A percentile compares a stretch with the other conserved stretches of the same genome.
Conservation (phyloP, 2,113 vertebrate genomes). For the Thinocorus orbignyianus region DNA sequence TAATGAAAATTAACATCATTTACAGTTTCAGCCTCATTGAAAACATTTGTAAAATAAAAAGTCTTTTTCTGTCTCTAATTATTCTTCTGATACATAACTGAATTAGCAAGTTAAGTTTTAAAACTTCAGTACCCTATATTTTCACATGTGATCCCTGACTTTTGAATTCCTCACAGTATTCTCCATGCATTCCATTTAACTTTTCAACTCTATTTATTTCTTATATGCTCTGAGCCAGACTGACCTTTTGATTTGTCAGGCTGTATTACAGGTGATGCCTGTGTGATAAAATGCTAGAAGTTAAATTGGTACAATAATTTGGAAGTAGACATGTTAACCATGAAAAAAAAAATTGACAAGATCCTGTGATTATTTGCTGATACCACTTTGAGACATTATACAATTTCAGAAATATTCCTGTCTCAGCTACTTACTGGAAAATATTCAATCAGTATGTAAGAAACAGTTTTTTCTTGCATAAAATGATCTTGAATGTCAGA, state of each 20-base stretch:
- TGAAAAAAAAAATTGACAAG: not conserved
- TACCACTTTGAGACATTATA: not conserved
- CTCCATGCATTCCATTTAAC: not conserved
- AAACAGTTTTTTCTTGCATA: not conserved
- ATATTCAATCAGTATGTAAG: not conserved
- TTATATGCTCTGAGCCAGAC: not conserved
- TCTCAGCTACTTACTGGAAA: not conserved
- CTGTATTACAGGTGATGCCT: not conserved
- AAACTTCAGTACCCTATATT: not conserved
- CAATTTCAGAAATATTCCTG: not conserved
- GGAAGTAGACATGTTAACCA: not conserved
- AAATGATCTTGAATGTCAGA: not conserved
- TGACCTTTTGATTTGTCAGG: constrained; percentile 47
- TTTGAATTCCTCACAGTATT: not conserved
- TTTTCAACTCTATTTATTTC: constrained; percentile 16
- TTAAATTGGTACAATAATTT: not conserved
- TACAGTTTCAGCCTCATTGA: not conserved
- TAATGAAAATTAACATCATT: not conserved
- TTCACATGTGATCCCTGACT: not conserved
- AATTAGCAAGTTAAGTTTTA: not conserved
- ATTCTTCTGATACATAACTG: not conserved
- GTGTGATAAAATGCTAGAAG: not conserved
- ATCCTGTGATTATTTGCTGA: not conserved
- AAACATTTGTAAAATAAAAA: not conserved
- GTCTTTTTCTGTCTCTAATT: not conserved